Evolutionary conservation across 2,113 vertebrate species (phyloP).

Genomic region (Pseudopipra pipra): DNA sequence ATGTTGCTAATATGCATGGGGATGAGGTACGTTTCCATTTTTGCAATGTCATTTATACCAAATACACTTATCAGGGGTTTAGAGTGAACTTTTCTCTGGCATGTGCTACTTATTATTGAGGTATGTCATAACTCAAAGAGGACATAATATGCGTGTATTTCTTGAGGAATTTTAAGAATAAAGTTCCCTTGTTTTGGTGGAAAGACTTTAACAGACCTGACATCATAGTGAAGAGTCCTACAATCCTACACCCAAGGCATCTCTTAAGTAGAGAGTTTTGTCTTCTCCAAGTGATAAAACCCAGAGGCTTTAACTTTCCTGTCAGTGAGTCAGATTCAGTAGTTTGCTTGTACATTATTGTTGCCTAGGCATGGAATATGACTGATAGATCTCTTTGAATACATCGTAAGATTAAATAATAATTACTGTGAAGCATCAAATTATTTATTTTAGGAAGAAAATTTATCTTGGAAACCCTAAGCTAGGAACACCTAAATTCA

Average conservation of each 20-base stretch:
- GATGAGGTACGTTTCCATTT: slow-evolving; percentile 84
- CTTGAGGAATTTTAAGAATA: background rate
- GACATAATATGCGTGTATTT: background rate
- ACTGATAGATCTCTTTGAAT: background rate
- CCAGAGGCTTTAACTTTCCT: background rate
- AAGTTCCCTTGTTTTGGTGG: background rate
- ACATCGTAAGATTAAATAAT: background rate
- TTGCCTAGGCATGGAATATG: background rate
- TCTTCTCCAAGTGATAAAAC: background rate
- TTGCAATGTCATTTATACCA: slow-evolving; percentile 40
- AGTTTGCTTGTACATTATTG: background rate
- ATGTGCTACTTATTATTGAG: background rate
- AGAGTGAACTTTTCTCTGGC: background rate
- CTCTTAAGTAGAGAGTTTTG: background rate
- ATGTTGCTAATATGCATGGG: slow-evolving; percentile 93
- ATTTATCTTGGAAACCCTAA: background rate
- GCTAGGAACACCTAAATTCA: background rate
- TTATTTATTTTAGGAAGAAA: background rate
- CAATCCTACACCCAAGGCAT: background rate
- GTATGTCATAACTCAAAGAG: background rate
- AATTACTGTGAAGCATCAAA: background rate
- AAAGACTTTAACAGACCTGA: background rate
- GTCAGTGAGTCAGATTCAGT: background rate
- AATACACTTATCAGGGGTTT: background rate
- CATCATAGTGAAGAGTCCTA: background rate